Evolutionary conservation across 1,140 invertebrate species (phyloP), one percentile per base, ranked within the genome.

Genomic region (Rhysida immarginata): DNA sequence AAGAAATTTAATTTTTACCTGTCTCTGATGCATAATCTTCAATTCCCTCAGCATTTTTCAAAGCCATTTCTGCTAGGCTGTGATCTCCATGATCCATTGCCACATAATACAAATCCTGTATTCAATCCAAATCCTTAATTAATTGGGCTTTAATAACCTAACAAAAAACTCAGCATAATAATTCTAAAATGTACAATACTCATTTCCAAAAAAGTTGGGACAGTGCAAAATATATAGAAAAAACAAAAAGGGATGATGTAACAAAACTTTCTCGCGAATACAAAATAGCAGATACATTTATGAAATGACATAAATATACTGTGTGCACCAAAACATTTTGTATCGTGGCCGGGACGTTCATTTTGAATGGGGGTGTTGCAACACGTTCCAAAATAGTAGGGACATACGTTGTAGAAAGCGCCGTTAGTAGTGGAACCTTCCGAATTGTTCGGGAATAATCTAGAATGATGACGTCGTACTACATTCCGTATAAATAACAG

Each of bases 81-180:
- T 71, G 72, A 58, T 83, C 80, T 21, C 78, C 79, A 56, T 80
- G 75, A 53, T 78, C 75, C 55, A 78, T 69, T 26, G 87, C 85
- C 58, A 84, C 80, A 69, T 84, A 85, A 65, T 87, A 81, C 42
- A 90, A 77, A 71, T 92, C 87, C 79, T 85, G 80, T 63, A 87
- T 87, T 35, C 87, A 75, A 71, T 87, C 64, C 83, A 82, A 65
- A 86, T 82, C 16, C 11, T 20, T 23, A 11, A 8, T 20, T 23
- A 46, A 46, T 11, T 11, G 20, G 23, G 20, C 11, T 23, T 11
- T n/a, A 46, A 46, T 41, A 13, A 13, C 35, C 2, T 50, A 55
- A 23, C 29, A 24, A 57, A 48, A 16, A 35, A 35, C 29, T 35
- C 5, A 35, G 5, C 5, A 35, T 35, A 35, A 35, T 35, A 8